Base-by-base conservation (phyloP, 2,888 invertebrate genomes). In the Cryptophagus acutangulus region DNA sequence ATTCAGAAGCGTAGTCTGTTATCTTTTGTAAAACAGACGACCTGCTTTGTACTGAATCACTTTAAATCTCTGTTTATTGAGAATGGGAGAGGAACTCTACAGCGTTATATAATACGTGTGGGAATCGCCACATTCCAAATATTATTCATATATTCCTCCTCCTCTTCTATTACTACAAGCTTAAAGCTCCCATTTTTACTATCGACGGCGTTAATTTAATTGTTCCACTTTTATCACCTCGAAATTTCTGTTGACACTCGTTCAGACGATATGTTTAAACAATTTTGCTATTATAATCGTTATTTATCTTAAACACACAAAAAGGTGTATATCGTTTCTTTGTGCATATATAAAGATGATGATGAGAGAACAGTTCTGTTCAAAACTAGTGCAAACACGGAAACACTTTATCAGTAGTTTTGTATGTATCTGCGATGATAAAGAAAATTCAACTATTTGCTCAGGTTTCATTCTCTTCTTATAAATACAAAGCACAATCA, bases 11-110 rank as follows among this genome's bases (percentile, higher is more conserved):
- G 58, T 58, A 55, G 59, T 59, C 67, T 66, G 69, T 69, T 70
- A 70, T 70, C 69, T 70, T 70, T 69, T 70, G 68, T 69, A 66
- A 67, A 67, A 64, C 70, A 70, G 70, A 70, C 70, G 69, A 69
- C 68, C 66, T 63, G 66, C 66, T 66, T 68, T 67, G 66, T 67
- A 65, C 58, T 63, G 63, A 66, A 66, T 67, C 66, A 63, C 62
- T 62, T 54, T 55, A 55, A 57, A 59, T 57, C 68, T 65, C 63
- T 63, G 65, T 66, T 67, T 67, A 67, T 67, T 66, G 65, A 64
- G 65, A n/a, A 67, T 65, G 64, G 59, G 60, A 12, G 26, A 31
- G 28, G 31, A 8, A 31, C 31, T 31, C 3, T 14, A 30, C 15
- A 18, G 8, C 12, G 6, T 16, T 14, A 18, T 45, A 31, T 59